These are phyloP conservation scores for Ophion costatus DNA, from an alignment of 2,888 invertebrate species.

Conservation along the genomic window DNA sequence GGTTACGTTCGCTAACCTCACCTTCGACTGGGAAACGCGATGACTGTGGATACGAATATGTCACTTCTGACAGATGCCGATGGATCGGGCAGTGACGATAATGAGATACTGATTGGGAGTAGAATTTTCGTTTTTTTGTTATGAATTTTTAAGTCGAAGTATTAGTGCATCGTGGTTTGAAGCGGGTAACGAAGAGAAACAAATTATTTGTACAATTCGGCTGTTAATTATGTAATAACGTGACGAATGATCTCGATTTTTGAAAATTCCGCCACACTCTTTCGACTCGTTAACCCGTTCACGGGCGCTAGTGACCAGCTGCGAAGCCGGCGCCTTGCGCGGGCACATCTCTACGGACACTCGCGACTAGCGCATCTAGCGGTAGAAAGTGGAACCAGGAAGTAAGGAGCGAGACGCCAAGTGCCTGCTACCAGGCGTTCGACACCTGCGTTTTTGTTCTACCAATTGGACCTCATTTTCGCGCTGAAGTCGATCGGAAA, in stretches of 20 bases:
- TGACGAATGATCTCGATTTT: background rate
- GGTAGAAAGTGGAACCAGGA: no score
- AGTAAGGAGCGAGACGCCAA: no score
- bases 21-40: background rate
- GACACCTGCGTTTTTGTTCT: no score
- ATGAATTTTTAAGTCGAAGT: background rate
- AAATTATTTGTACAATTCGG: background rate
- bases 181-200: background rate
- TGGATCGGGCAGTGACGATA: background rate
- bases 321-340: no score
- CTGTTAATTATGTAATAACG: background rate
- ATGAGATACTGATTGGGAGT: background rate
- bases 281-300: background rate
- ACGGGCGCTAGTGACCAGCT: no score
- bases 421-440: no score
- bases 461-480: no score
- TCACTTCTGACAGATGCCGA: background rate
- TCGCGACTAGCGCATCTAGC: no score
- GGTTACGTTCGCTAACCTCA: constrained; percentile 1
- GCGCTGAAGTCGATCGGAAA: no score
- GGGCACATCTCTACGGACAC: no score
- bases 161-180: background rate
- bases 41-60: background rate
- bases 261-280: background rate
- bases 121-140: background rate